phyloP scores from a whole-genome alignment of 2,113 vertebrate species.

The Trogon surrucura region DNA sequence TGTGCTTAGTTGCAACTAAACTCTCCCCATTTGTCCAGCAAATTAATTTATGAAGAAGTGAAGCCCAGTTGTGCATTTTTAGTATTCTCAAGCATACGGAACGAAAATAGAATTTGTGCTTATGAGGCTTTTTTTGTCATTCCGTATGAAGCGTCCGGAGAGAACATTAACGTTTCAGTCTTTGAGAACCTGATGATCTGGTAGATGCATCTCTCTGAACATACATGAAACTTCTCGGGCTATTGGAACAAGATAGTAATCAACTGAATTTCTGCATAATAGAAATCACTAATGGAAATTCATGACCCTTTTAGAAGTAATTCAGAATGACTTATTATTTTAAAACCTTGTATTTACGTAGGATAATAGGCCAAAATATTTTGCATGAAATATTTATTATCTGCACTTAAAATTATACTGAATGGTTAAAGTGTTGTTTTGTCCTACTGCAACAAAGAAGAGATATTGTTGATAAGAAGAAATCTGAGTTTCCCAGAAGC shows the following conservation, averaged over 20 bases:
- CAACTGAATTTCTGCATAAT: neutral
- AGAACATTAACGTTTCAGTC: neutral
- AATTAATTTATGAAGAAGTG: neutral
- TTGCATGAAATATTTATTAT: constrained; percentile 14
- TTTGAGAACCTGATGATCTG: neutral
- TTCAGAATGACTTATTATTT: neutral
- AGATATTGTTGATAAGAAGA: neutral
- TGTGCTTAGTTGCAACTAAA: neutral
- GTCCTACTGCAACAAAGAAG: neutral
- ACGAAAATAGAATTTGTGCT: neutral
- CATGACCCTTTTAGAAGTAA: neutral
- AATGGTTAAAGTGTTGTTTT: neutral
- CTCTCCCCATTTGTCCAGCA: neutral
- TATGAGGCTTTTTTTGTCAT: neutral
- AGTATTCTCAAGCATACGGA: neutral
- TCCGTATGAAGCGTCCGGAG: neutral
- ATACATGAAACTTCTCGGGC: neutral
- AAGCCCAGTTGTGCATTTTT: neutral
- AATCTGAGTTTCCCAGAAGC: neutral
- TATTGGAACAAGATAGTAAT: neutral
- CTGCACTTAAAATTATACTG: neutral
- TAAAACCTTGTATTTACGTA: neutral
- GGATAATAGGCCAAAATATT: neutral
- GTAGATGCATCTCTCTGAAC: neutral
- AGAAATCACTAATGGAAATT: constrained; percentile 10